Evolutionary conservation across 2,113 vertebrate species (phyloP).

Genomic region (Callaeas wilsoni): DNA sequence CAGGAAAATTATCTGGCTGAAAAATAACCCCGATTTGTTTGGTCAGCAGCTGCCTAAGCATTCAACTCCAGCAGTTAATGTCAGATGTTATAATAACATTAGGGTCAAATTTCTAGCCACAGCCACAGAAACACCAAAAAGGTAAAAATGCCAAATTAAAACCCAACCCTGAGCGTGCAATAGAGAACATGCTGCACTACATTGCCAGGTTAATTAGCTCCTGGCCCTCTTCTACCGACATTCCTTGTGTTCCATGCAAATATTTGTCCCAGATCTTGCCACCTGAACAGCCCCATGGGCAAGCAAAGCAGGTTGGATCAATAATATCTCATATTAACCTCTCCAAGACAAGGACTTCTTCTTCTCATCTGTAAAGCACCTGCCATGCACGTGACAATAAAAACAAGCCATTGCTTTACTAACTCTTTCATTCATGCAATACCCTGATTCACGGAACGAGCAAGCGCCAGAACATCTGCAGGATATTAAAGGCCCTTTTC

Average conservation of each 20-base stretch:
- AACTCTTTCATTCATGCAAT: background rate
- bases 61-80: background rate
- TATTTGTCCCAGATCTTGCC: conserved; percentile 33
- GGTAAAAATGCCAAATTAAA: background rate
- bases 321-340: background rate
- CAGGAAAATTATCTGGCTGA: conserved; percentile 15
- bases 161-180: background rate
- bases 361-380: background rate
- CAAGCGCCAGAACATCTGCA: conserved; percentile 30
- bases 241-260: background rate
- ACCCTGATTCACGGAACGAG: background rate
- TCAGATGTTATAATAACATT: background rate
- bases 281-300: background rate
- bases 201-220: conserved; percentile 24
- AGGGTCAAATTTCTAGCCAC: background rate
- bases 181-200: background rate
- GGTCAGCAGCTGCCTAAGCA: conserved; percentile 24
- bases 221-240: background rate
- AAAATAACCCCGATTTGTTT: background rate
- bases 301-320: background rate
- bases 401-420: background rate
- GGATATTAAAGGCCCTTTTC: background rate
- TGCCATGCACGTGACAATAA: background rate
- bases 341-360: background rate
- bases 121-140: background rate